Evolutionary conservation across 2,888 invertebrate species (phyloP).

Genomic region (Drosophila diplacantha): DNA sequence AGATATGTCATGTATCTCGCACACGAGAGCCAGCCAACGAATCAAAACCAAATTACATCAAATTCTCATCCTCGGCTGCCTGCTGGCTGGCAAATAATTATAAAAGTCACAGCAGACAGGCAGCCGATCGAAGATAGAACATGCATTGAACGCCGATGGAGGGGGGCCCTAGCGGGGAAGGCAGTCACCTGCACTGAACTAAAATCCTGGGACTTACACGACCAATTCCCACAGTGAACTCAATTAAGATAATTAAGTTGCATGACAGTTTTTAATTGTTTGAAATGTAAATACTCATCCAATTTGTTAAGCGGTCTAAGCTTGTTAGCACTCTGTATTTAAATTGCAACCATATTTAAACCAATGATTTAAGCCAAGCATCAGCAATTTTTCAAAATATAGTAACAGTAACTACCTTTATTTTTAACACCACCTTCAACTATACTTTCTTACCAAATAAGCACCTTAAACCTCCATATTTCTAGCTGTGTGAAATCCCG

Average conservation of each 20-base stretch:
- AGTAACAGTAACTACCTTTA: too few relatives aligned
- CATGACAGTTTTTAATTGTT: neutral
- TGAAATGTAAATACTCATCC: neutral
- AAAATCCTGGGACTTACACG: conserved; percentile 8
- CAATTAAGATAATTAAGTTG: neutral
- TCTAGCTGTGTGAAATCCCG: conserved; percentile 26
- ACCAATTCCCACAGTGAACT: neutral
- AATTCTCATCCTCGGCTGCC: conserved; percentile 59
- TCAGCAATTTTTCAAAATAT: neutral
- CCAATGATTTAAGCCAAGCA: neutral
- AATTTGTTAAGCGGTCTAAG: neutral
- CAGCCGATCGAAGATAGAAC: conserved; percentile 67
- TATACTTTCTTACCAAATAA: too few relatives aligned
- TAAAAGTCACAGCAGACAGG: conserved; percentile 47
- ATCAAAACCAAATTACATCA: conserved; percentile 74
- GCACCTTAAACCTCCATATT: neutral
- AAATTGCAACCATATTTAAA: too few relatives aligned
- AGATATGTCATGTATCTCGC: conserved; percentile 75
- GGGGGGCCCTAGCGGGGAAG: conserved; percentile 3
- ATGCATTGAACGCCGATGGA: conserved; percentile 47
- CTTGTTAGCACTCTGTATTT: neutral
- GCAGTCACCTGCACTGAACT: conserved; percentile 18
- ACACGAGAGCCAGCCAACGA: conserved; percentile 52
- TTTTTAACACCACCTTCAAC: too few relatives aligned
- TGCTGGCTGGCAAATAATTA: conserved; percentile 62